Base-by-base conservation (phyloP, 2,888 invertebrate genomes). In the Belgica antarctica region DNA sequence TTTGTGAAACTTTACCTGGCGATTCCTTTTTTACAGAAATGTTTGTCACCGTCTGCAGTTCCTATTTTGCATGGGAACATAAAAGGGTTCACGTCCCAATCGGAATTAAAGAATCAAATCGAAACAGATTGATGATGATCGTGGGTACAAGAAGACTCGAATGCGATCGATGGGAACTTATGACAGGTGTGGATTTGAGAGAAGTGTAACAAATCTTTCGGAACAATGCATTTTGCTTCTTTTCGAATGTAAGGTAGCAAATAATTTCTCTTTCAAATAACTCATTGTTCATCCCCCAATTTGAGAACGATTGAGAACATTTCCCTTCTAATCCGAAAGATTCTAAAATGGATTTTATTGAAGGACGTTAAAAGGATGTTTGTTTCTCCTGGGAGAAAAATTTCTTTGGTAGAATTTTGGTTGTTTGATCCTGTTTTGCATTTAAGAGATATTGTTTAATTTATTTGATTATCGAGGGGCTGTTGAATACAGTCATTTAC, bases 131-230 rank as follows among this genome's bases (percentile, higher is more conserved):
- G 63, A 63, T 36, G 63, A 63, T 41, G 28, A 7, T 52, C 52
- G 19, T 52, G 61, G 17, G n/a, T 61, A 28, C 3, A 10, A 15
- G 15, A 8, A n/a, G 22, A 12, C 19, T 24, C 10, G 24, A 24
- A 10, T 62, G 36, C 63, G 41, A 36, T 63, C 63, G 63, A 63
- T 63, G 63, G 63, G 63, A 63, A 63, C 24, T 63, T 63, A 36
- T 41, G 63, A 63, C 63, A 63, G 63, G 63, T 63, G 63, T 36
- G 36, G 10, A 62, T 10, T 5, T 27, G 27, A 24, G n/a, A 31
- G 24, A 63, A 63, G 36, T 63, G 63, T 63, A 63, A 63, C 63
- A 36, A 63, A 24, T 36, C 17, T 4, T 52, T 22, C 17, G n/a
- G 3, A 17, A 52, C 52, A 52, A 52, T 22, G 12, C 7, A 22